phyloP scores from a whole-genome alignment of 1,140 invertebrate species.

The Mya arenaria region DNA sequence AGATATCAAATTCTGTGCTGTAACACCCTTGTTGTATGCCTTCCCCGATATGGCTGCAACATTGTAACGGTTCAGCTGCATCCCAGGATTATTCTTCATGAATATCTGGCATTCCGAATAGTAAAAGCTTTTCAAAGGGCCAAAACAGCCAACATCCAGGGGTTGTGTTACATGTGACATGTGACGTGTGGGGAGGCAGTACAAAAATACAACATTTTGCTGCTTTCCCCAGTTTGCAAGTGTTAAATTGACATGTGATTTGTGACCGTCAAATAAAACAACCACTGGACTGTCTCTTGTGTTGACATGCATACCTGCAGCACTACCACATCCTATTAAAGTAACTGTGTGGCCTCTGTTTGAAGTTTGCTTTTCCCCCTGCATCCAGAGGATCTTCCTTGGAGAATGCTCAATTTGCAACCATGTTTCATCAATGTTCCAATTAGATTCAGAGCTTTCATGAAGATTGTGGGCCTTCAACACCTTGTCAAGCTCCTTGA shows the following conservation, averaged over 20 bases:
- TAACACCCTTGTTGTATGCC: conserved; percentile 24
- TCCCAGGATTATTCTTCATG: neutral
- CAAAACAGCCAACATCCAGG: conserved; percentile 24
- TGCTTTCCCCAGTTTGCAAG: conserved; percentile 9
- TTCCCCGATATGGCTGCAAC: neutral
- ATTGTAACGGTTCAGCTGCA: neutral
- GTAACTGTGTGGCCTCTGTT: too few relatives aligned
- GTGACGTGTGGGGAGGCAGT: conserved; percentile 23
- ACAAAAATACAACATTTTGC: conserved; percentile 16
- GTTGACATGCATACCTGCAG: too few relatives aligned
- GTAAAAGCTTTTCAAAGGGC: conserved; percentile 12
- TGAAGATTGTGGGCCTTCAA: too few relatives aligned
- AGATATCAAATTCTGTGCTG: conserved; percentile 19
- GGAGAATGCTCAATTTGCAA: too few relatives aligned
- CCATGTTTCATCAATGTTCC: too few relatives aligned
- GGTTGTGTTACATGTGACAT: conserved; percentile 20
- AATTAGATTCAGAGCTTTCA: too few relatives aligned
- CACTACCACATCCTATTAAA: too few relatives aligned
- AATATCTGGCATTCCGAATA: conserved; percentile 22
- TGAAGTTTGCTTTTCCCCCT: too few relatives aligned
- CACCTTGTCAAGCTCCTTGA: too few relatives aligned
- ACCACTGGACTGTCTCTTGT: too few relatives aligned
- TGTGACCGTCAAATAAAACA: too few relatives aligned
- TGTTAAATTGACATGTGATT: conserved; percentile 13
- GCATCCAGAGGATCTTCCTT: too few relatives aligned